phyloP scores from a whole-genome alignment of 2,888 invertebrate species.

The Drosophila testacea region DNA sequence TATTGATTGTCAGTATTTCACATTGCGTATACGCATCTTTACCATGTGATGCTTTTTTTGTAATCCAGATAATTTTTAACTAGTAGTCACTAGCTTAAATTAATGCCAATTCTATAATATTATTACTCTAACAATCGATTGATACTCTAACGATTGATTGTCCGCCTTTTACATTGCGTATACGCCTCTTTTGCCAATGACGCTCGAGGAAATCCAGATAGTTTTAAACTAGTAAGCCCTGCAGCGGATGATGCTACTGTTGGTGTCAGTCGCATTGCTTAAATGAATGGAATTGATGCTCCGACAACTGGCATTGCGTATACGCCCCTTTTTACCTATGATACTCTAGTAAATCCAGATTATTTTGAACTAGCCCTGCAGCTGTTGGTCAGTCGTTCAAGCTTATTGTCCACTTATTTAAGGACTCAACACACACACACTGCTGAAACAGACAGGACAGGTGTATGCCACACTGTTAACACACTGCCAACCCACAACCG shows the following conservation, averaged over 20 bases:
- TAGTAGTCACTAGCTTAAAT: background rate
- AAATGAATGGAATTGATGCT: no score
- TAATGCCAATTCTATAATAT: conserved; percentile 4
- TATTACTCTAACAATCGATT: background rate
- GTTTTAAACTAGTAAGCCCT: background rate
- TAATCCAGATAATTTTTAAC: no score
- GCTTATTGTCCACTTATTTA: conserved; percentile 12
- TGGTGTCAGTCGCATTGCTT: background rate
- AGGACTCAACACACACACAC: conserved; percentile 4
- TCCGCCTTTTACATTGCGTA: background rate
- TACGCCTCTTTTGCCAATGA: background rate
- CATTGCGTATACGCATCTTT: no score
- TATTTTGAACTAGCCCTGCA: conserved; percentile 3
- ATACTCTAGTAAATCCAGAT: background rate
- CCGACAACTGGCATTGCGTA: background rate
- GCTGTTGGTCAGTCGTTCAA: background rate
- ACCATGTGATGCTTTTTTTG: no score
- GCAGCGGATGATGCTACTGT: background rate
- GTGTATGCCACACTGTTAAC: conserved; percentile 21
- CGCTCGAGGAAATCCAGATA: background rate
- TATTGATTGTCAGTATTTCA: background rate
- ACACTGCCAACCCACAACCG: conserved; percentile 9
- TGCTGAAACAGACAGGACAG: background rate
- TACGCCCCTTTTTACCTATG: background rate
- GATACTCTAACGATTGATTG: background rate